Evolutionary conservation across 2,797 vertebrate species (phyloP).

Genomic region (Typhlichthys subterraneus): DNA sequence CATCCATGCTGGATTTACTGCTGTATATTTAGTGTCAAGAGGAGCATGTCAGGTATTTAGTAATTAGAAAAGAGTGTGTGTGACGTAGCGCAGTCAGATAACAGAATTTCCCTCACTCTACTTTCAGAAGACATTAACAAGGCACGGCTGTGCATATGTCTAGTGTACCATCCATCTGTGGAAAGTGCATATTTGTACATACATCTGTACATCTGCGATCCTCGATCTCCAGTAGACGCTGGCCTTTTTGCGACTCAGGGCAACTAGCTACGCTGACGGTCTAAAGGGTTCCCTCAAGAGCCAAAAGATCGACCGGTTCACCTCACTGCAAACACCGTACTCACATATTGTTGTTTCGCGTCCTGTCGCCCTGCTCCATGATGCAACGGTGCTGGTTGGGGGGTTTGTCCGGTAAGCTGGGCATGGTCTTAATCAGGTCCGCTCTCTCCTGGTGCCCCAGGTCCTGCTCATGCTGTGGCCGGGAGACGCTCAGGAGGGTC

Average conservation of each 20-base stretch:
- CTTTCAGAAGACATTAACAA: constrained; percentile 27
- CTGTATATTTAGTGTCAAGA: constrained; percentile 34
- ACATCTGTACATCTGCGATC: not conserved
- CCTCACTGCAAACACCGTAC: constrained; percentile 38
- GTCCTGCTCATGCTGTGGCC: constrained; percentile 71
- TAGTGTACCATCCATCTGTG: not conserved
- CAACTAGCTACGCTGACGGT: no score
- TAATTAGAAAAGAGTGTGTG: constrained; percentile 31
- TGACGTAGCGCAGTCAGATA: constrained; percentile 3
- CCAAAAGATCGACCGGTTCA: not conserved
- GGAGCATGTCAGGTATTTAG: constrained; percentile 32
- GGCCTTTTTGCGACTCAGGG: no score
- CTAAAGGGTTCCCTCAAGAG: no score
- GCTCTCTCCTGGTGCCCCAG: constrained; percentile 42
- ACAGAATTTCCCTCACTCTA: constrained; percentile 10
- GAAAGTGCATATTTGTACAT: not conserved
- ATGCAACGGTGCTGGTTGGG: constrained; percentile 60
- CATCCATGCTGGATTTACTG: constrained; percentile 32
- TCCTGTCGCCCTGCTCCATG: constrained; percentile 77
- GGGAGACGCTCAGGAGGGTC: constrained; percentile 63
- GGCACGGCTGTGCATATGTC: constrained; percentile 1
- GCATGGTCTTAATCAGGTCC: constrained; percentile 69
- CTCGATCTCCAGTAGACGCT: no score
- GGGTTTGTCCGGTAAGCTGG: constrained; percentile 58
- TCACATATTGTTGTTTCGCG: constrained; percentile 78